phyloP scores from a whole-genome alignment of 1,140 invertebrate genomes.

The Nasonia longicornis region DNA sequence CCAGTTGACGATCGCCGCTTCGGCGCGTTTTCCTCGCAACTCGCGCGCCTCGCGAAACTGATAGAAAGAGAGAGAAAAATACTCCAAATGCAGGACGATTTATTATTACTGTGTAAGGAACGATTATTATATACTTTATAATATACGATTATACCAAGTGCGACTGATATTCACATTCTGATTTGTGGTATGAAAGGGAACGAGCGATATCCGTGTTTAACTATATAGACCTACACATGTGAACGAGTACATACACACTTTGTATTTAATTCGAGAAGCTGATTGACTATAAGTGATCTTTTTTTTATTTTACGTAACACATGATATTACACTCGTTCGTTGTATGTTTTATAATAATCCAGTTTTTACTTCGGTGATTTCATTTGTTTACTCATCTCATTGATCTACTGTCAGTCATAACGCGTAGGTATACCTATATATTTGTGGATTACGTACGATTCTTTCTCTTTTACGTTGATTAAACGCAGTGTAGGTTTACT shows the following conservation, averaged over 20 bases:
- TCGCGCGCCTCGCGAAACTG: constrained; percentile 20
- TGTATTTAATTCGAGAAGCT: constrained; percentile 43
- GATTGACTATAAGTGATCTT: constrained; percentile 42
- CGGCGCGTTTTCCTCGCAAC: constrained; percentile 50
- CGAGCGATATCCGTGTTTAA: constrained; percentile 16
- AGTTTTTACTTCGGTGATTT: constrained; percentile 40
- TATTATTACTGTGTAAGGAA: constrained; percentile 22
- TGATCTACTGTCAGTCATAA: constrained; percentile 40
- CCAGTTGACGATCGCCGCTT: constrained; percentile 54
- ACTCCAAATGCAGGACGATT: constrained; percentile 43
- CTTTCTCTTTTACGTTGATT: constrained; percentile 1
- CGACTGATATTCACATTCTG: constrained; percentile 31
- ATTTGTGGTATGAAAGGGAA: constrained; percentile 24
- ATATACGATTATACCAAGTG: constrained; percentile 39
- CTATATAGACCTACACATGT: constrained; percentile 32
- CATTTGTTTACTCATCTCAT: constrained; percentile 35
- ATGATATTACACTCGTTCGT: constrained; percentile 22
- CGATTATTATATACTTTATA: constrained; percentile 41
- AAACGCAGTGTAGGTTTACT: constrained; percentile 27
- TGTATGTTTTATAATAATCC: constrained; percentile 37
- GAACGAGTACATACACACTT: constrained; percentile 27
- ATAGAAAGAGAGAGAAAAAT: neutral
- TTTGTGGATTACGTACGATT: constrained; percentile 27
- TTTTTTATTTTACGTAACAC: constrained; percentile 25
- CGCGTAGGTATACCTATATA: constrained; percentile 23